phyloP scores from a whole-genome alignment of 1,140 invertebrate genomes.

The Heliconius congener region DNA sequence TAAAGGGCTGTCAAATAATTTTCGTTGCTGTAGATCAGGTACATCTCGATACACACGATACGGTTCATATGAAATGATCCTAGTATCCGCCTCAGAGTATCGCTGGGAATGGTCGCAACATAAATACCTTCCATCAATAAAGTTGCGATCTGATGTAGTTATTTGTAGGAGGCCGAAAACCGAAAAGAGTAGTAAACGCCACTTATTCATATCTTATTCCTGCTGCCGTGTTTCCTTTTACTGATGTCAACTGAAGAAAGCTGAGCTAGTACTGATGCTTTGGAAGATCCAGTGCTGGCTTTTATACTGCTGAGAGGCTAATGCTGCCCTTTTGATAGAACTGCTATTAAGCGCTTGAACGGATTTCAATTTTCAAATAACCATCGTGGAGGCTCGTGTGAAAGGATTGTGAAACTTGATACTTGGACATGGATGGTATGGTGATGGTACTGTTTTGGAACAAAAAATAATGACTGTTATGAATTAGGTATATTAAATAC shows the following conservation, averaged over 20 bases:
- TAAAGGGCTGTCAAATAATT: not conserved
- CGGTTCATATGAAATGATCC: conserved; percentile 9
- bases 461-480: too few relatives aligned
- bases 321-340: conserved; percentile 44
- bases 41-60: conserved; percentile 18
- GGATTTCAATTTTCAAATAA: conserved; percentile 68
- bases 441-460: too few relatives aligned
- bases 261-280: conserved; percentile 60
- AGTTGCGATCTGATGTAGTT: conserved; percentile 55
- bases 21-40: conserved; percentile 1
- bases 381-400: not conserved
- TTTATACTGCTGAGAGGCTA: conserved; percentile 56
- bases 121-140: conserved; percentile 67
- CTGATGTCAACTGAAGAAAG: conserved; percentile 52
- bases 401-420: conserved; percentile 3
- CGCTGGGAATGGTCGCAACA: conserved; percentile 49
- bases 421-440: conserved; percentile 22
- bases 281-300: conserved; percentile 36
- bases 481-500: too few relatives aligned
- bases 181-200: conserved; percentile 67
- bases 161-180: conserved; percentile 61
- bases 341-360: conserved; percentile 70
- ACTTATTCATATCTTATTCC: conserved; percentile 68
- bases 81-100: conserved; percentile 33
- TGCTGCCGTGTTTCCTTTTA: conserved; percentile 45